A percentile compares a stretch with the other conserved stretches of the same genome.
Conservation (phyloP, 1,140 invertebrate species). For the Bombyx mori region DNA sequence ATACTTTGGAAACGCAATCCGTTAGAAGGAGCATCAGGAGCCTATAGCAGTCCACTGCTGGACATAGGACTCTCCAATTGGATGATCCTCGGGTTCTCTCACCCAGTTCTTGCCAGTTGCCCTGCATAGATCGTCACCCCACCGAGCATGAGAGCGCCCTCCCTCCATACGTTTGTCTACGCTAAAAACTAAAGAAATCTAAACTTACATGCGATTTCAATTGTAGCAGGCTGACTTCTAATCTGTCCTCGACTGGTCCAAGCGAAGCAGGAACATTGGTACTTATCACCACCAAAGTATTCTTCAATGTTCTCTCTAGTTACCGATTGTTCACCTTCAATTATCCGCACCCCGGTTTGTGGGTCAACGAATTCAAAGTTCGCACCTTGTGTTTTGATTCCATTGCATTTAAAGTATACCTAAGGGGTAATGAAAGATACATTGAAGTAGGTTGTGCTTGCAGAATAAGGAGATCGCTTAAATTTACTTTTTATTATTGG, state of each 20-base stretch:
- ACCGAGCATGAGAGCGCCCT: no score
- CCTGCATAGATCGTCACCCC: no score
- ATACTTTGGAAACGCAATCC: no score
- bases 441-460: no score
- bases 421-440: conserved; percentile 43
- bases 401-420: conserved; percentile 86
- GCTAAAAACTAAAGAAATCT: background rate
- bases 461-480: no score
- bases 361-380: conserved; percentile 80
- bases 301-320: conserved; percentile 91
- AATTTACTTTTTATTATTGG: no score
- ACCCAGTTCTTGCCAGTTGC: no score
- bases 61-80: no score
- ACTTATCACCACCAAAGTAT: conserved; percentile 88
- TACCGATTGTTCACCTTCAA: conserved; percentile 88
- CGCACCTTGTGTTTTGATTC: conserved; percentile 74
- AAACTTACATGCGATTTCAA: conserved; percentile 92
- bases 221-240: conserved; percentile 84
- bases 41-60: no score
- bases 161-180: no score
- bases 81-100: no score
- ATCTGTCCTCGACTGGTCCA: conserved; percentile 83
- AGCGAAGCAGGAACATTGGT: conserved; percentile 90
- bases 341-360: conserved; percentile 85
- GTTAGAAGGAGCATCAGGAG: no score